Evolutionary conservation across 2,113 vertebrate species (phyloP).

Genomic region (Toxotes chatareus): DNA sequence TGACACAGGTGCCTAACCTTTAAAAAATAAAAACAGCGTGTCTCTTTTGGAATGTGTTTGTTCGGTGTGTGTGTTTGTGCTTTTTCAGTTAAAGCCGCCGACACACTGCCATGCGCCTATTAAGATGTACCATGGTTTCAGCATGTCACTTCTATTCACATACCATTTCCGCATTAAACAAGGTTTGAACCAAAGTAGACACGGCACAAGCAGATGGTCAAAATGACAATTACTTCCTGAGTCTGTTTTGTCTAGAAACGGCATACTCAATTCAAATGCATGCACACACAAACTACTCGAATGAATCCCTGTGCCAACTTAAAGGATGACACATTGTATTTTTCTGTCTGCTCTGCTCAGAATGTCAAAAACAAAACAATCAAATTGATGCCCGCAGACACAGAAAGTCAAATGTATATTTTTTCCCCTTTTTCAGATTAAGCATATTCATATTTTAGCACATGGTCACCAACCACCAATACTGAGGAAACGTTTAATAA

Average conservation of each 20-base stretch:
- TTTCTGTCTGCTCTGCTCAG: constrained; percentile 23
- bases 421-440: too few relatives aligned
- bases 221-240: constrained; percentile 55
- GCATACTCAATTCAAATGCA: constrained; percentile 32
- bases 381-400: background rate
- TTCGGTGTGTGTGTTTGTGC: constrained; percentile 1
- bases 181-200: constrained; percentile 46
- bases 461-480: background rate
- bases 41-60: constrained; percentile 21
- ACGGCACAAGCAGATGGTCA: constrained; percentile 54
- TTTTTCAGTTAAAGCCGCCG: constrained; percentile 2
- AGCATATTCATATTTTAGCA: background rate
- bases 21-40: constrained; percentile 3
- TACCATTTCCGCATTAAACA: constrained; percentile 41
- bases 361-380: constrained; percentile 38
- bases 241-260: constrained; percentile 36
- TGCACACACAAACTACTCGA: constrained; percentile 22
- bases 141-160: constrained; percentile 41
- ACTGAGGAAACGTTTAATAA: background rate
- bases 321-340: constrained; percentile 25
- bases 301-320: constrained; percentile 10
- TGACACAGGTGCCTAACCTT: constrained; percentile 11
- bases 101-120: constrained; percentile 27
- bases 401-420: background rate
- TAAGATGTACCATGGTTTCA: constrained; percentile 37